Conservation (phyloP, 2,113 vertebrate genomes). For the Noctilio leporinus region DNA sequence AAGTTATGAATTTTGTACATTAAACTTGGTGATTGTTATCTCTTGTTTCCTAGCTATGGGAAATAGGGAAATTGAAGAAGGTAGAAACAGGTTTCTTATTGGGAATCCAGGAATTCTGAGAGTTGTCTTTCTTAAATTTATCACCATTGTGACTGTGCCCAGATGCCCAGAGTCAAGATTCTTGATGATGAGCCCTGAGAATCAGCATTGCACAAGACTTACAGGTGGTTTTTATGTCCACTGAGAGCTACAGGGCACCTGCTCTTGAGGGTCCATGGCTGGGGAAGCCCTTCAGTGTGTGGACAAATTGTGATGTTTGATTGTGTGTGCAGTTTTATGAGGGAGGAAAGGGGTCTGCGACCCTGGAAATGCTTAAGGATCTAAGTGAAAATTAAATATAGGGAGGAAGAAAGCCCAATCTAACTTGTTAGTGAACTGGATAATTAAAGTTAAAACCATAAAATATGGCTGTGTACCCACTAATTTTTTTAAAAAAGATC, state of each 20-base stretch:
- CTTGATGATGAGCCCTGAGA: background rate
- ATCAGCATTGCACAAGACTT: background rate
- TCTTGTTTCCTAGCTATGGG: background rate
- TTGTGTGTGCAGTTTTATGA: background rate
- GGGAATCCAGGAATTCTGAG: background rate
- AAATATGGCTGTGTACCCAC: background rate
- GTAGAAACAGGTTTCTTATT: background rate
- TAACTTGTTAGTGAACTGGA: background rate
- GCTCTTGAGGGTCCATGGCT: background rate
- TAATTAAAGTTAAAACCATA: background rate
- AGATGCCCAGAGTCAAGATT: background rate
- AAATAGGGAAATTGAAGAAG: slow-evolving; percentile 10
- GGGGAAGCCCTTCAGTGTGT: background rate
- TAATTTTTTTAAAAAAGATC: background rate
- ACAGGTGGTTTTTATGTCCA: background rate
- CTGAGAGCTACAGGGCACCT: background rate
- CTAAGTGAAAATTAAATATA: background rate
- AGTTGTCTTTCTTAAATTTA: background rate
- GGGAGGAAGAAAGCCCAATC: background rate
- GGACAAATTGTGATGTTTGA: background rate
- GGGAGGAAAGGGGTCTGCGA: background rate
- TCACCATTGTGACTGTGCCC: background rate
- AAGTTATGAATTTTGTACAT: background rate
- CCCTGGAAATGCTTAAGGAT: background rate
- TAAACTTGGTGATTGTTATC: background rate